These are phyloP conservation scores for Incurvaria masculella DNA, from an alignment of 2,888 invertebrate species.

Conservation along the genomic window DNA sequence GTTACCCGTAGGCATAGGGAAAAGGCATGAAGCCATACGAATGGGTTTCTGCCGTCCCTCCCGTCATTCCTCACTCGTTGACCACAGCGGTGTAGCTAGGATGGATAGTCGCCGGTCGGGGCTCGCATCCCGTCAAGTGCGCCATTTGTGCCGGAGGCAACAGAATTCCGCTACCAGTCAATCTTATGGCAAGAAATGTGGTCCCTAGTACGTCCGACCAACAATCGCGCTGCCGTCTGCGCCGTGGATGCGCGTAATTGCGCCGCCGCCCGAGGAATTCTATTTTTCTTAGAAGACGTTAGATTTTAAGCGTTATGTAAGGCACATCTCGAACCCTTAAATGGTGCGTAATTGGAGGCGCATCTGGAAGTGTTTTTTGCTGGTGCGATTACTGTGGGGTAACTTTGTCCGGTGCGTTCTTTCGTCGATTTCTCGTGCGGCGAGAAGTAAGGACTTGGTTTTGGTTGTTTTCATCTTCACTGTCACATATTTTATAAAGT, in stretches of 20 bases:
- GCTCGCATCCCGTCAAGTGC: not conserved
- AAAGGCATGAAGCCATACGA: too few relatives aligned
- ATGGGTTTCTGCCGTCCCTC: too few relatives aligned
- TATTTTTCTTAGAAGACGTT: constrained; percentile 24
- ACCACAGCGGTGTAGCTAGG: too few relatives aligned
- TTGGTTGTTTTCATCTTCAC: too few relatives aligned
- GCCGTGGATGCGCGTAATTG: not conserved
- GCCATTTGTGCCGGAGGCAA: not conserved
- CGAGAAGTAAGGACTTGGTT: too few relatives aligned
- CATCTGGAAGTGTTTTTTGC: constrained; percentile 39
- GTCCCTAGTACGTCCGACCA: constrained; percentile 33
- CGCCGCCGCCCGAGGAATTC: not conserved
- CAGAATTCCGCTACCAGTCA: constrained; percentile 48
- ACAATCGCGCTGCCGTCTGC: constrained; percentile 1
- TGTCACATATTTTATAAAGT: too few relatives aligned
- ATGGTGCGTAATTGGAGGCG: constrained; percentile 49
- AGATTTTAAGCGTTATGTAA: constrained; percentile 40
- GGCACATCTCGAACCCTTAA: constrained; percentile 41
- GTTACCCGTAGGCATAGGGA: too few relatives aligned
- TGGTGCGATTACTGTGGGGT: constrained; percentile 36
- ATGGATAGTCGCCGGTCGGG: too few relatives aligned
- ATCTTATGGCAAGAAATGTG: constrained; percentile 49
- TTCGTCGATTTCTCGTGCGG: not conserved
- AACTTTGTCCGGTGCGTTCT: not conserved
- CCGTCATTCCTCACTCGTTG: constrained; percentile 37